A percentile compares a stretch with the other conserved stretches of the same genome.
Evolutionary conservation across 1,140 invertebrate species (phyloP).

Genomic region (Uloborus diversus): DNA sequence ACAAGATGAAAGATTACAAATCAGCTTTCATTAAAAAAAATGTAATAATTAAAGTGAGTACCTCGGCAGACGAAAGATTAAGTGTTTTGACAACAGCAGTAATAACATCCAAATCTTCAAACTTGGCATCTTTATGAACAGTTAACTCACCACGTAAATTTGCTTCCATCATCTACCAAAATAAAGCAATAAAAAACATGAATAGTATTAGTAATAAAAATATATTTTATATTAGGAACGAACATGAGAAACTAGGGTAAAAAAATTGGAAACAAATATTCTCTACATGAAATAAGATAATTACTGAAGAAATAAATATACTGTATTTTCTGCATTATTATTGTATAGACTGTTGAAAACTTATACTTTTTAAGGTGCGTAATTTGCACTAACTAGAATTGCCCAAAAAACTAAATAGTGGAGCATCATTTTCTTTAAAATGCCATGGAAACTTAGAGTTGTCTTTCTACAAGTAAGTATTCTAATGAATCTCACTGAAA

Average conservation of each 20-base stretch:
- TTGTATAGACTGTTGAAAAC: too few species aligned
- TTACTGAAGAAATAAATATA: too few species aligned
- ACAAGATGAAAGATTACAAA: too few species aligned
- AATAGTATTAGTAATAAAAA: constrained; percentile 1
- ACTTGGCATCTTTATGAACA: constrained; percentile 59
- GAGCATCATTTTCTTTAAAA: background rate
- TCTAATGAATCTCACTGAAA: too few species aligned
- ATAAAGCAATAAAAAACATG: background rate
- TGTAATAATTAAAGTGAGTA: background rate
- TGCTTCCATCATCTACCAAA: constrained; percentile 77
- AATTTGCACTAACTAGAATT: too few species aligned
- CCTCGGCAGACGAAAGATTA: constrained; percentile 72
- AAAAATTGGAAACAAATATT: constrained; percentile 1
- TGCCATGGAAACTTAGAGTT: too few species aligned
- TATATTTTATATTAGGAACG: background rate
- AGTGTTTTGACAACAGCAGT: constrained; percentile 75
- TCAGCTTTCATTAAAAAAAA: too few species aligned
- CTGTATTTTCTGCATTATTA: too few species aligned
- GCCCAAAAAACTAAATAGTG: background rate
- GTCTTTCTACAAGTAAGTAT: too few species aligned
- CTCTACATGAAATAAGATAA: too few species aligned
- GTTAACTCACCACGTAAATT: constrained; percentile 68
- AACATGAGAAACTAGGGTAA: background rate
- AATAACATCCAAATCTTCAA: constrained; percentile 73
- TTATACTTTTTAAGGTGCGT: too few species aligned